These are phyloP conservation scores for Helarctos malayanus DNA, from an alignment of 2,797 vertebrate species.

Conservation along the genomic window DNA sequence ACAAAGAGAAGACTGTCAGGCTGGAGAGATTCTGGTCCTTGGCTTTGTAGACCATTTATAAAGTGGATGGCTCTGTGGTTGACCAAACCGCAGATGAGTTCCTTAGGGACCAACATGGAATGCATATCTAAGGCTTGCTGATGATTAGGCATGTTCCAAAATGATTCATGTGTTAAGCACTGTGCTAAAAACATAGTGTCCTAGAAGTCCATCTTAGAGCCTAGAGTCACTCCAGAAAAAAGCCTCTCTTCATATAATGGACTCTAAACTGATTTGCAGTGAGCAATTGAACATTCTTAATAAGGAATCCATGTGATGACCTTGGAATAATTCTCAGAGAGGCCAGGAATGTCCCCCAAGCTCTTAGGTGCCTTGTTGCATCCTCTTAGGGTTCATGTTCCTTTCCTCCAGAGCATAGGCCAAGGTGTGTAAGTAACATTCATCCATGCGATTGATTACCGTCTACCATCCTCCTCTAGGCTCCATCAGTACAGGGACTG, in stretches of 20 bases:
- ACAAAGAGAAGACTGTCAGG: constrained; percentile 25
- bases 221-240: not conserved
- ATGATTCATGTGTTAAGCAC: not conserved
- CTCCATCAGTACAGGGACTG: not conserved
- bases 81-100: constrained; percentile 21
- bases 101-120: not conserved
- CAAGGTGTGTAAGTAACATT: not conserved
- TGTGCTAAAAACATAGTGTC: not conserved
- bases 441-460: not conserved
- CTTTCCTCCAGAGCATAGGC: not conserved
- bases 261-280: not conserved
- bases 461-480: not conserved
- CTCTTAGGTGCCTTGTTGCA: not conserved
- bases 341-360: fast-evolving
- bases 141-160: not conserved
- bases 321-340: not conserved
- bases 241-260: not conserved
- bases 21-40: not conserved
- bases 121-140: not conserved
- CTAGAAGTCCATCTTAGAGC: not conserved
- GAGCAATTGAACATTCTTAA: not conserved
- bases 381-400: not conserved
- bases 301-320: not conserved
- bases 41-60: constrained; percentile 19
- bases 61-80: constrained; percentile 32